Percentiles rank a stretch among this genome's conserved stretches.
phyloP scores from a whole-genome alignment of 2,888 invertebrate genomes.

The Trichogramma dendrolimi region DNA sequence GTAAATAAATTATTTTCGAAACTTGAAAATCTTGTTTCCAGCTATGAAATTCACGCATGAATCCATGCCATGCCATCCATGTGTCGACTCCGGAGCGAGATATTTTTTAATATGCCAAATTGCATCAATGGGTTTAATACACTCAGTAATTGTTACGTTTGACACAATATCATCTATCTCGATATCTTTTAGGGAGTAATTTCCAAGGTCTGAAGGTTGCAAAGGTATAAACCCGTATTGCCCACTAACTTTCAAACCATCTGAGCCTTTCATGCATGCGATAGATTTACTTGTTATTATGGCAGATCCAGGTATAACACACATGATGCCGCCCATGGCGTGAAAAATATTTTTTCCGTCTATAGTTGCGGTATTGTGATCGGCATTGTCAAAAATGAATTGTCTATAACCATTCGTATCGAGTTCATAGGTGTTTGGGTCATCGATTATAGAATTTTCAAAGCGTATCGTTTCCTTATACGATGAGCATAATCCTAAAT shows the following conservation, averaged over 20 bases:
- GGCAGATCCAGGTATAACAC: conserved; percentile 31
- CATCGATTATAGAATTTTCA: conserved; percentile 18
- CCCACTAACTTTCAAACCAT: conserved; percentile 20
- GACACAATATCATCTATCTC: conserved; percentile 33
- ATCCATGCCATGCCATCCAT: conserved; percentile 42
- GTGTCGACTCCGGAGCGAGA: conserved; percentile 29
- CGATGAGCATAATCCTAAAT: conserved; percentile 21
- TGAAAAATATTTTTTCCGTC: conserved; percentile 27
- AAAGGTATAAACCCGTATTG: no score
- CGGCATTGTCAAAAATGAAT: conserved; percentile 42
- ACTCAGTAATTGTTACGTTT: conserved; percentile 6
- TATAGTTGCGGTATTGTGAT: conserved; percentile 35
- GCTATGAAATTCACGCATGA: conserved; percentile 30
- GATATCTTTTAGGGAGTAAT: conserved; percentile 29
- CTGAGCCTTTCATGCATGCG: conserved; percentile 33
- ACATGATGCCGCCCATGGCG: conserved; percentile 32
- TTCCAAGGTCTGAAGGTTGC: not conserved
- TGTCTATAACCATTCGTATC: conserved; percentile 32
- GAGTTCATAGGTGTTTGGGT: conserved; percentile 24
- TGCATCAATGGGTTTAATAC: conserved; percentile 27
- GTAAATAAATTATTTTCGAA: conserved; percentile 27
- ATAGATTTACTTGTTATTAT: conserved; percentile 23
- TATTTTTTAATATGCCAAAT: conserved; percentile 27
- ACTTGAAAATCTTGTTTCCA: conserved; percentile 28
- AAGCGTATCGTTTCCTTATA: conserved; percentile 19